Evolutionary conservation across 2,888 invertebrate species (phyloP), one percentile per base, ranked within the genome.

Genomic region (Conops quadrifasciatus): DNA sequence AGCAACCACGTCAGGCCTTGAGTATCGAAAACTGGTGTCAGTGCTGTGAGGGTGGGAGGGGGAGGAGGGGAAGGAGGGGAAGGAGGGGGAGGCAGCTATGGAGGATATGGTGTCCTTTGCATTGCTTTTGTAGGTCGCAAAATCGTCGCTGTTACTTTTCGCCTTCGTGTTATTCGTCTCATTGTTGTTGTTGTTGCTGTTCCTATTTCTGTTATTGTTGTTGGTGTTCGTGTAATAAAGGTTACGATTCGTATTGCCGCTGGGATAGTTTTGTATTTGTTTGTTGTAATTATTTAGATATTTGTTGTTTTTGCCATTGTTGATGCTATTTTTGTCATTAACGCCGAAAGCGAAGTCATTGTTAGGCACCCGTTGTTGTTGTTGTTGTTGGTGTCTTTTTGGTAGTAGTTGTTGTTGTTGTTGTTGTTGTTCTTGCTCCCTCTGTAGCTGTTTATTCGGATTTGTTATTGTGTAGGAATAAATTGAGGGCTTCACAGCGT

Each of bases 381-480:
- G 73, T 5, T 76, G 76, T 24, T 75, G 75, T 51, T 73, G 71
- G 56, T 63, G 19, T 45, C 63, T 51, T 26, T 63, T 51, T 16
- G 19, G 47, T 24, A 43, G 68, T 30, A 68, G 70, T 53, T 76
- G 76, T 26, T 75, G 74, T 5, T 75, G 75, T 7, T 63, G 62
- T 56, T 77, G 73, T 11, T 70, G 73, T 5, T 76, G 76, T 26
- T 75, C 74, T 53, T 73, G 71, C 56, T 58, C 19, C 56, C 63
- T 53, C 24, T 64, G 51, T 15, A 21, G 36, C n/a, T 53, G 67
- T 36, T 69, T 73, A 69, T 74, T 75, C 68, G 79, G 80, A 79
- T 79, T 82, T 65, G 80, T 79, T 60, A 83, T 77, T 28, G 78
- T 81, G 26, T 83, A 83, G 36, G 81, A 78, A 59, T 83, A 83